Conservation (phyloP, 2,797 vertebrate genomes). For the Eulemur rubriventer region DNA sequence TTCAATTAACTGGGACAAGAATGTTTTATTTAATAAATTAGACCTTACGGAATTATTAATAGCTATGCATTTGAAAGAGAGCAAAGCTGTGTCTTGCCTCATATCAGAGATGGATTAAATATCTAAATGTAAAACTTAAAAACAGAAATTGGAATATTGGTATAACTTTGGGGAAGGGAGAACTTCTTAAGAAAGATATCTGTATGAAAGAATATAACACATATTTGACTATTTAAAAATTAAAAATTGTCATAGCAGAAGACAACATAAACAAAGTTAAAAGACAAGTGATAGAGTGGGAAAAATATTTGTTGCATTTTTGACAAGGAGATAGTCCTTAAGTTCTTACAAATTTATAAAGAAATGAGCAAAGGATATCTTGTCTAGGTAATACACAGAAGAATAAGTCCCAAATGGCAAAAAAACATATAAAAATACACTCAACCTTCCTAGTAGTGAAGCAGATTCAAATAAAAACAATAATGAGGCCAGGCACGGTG, state of each 20-base stretch:
- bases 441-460: neutral
- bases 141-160: neutral
- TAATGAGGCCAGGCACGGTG: neutral
- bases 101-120: neutral
- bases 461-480: neutral
- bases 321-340: neutral
- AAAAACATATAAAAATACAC: neutral
- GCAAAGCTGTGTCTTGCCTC: neutral
- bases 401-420: neutral
- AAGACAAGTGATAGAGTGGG: neutral
- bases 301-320: neutral
- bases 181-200: neutral
- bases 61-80: neutral
- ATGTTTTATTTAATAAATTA: neutral
- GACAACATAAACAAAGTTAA: neutral
- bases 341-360: neutral
- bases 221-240: conserved; percentile 3
- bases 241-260: neutral
- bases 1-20: neutral
- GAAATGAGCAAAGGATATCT: neutral
- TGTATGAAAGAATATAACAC: neutral
- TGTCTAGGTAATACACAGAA: neutral
- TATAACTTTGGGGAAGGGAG: neutral
- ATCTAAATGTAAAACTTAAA: neutral
- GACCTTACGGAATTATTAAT: neutral